A percentile compares a stretch with the other conserved stretches of the same genome.
phyloP scores from a whole-genome alignment of 1,140 invertebrate genomes.

The Lasioglossum baleicum region DNA sequence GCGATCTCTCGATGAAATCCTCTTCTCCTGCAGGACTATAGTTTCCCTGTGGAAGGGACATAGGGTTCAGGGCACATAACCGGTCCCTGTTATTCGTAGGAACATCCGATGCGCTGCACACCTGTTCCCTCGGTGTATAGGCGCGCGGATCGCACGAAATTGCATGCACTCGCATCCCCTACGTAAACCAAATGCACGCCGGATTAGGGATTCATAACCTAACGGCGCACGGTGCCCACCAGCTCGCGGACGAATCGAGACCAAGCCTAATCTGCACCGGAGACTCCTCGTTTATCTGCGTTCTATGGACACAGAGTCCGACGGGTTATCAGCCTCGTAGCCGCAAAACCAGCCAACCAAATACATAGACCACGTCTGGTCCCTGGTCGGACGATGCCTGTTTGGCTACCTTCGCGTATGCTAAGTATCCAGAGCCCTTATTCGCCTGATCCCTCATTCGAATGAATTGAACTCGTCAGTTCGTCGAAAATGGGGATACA shows the following conservation, averaged over 20 bases:
- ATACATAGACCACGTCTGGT: too few relatives aligned
- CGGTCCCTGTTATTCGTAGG: neutral
- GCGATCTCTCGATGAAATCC: neutral
- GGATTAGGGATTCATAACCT: constrained; percentile 70
- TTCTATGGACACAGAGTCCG: constrained; percentile 10
- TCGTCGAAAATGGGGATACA: too few relatives aligned
- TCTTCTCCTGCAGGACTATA: constrained; percentile 13
- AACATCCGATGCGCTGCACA: neutral
- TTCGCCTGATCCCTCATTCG: too few relatives aligned
- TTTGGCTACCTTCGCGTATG: too few relatives aligned
- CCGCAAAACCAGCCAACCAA: too few relatives aligned
- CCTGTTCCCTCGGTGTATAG: constrained; percentile 24
- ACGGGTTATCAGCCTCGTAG: constrained; percentile 10
- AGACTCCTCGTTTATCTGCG: constrained; percentile 33
- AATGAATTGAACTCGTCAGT: too few relatives aligned
- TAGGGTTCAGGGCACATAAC: neutral
- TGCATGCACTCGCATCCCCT: constrained; percentile 52
- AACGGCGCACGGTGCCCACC: too few relatives aligned
- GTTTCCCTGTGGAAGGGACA: constrained; percentile 2
- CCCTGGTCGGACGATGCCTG: too few relatives aligned
- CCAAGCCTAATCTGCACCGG: constrained; percentile 20
- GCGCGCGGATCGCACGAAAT: constrained; percentile 56
- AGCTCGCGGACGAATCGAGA: constrained; percentile 15
- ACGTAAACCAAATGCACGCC: constrained; percentile 62
- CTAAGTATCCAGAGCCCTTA: too few relatives aligned